Evolutionary conservation across 2,888 invertebrate genomes (phyloP).

Genomic region (Argynnis bischoffii): DNA sequence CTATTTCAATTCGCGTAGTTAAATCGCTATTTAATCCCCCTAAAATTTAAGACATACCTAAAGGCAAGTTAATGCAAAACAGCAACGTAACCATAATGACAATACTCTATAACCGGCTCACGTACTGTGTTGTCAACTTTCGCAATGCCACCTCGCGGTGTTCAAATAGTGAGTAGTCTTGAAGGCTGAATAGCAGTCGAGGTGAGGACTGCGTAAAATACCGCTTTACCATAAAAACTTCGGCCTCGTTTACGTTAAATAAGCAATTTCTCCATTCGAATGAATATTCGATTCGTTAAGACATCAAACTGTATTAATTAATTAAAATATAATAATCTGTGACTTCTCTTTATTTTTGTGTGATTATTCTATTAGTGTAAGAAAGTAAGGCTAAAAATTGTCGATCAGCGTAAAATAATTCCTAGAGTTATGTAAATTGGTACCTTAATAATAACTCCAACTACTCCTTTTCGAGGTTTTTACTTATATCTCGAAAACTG

Average conservation of each 20-base stretch:
- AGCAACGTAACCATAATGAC: constrained; percentile 60
- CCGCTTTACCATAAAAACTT: constrained; percentile 30
- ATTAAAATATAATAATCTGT: too few species aligned
- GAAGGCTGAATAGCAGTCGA: constrained; percentile 62
- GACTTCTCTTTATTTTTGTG: too few species aligned
- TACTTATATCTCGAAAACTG: too few species aligned
- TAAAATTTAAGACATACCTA: constrained; percentile 52
- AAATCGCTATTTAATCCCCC: constrained; percentile 41
- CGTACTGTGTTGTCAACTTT: constrained; percentile 78
- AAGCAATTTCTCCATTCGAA: constrained; percentile 7
- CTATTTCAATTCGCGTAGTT: neutral
- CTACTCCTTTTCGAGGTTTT: too few species aligned
- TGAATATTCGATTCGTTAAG: neutral
- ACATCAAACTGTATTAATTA: too few species aligned
- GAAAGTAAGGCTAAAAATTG: too few species aligned
- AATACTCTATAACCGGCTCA: constrained; percentile 68
- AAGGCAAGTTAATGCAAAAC: constrained; percentile 65
- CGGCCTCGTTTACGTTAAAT: constrained; percentile 12
- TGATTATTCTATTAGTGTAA: too few species aligned
- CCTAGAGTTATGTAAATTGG: too few species aligned
- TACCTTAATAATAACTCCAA: too few species aligned
- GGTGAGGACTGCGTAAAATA: constrained; percentile 39
- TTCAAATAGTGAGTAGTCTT: constrained; percentile 68
- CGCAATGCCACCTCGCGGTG: constrained; percentile 76
- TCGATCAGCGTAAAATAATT: too few species aligned